Conservation (phyloP, 1,140 invertebrate species). For the Euborellia annulipes region DNA sequence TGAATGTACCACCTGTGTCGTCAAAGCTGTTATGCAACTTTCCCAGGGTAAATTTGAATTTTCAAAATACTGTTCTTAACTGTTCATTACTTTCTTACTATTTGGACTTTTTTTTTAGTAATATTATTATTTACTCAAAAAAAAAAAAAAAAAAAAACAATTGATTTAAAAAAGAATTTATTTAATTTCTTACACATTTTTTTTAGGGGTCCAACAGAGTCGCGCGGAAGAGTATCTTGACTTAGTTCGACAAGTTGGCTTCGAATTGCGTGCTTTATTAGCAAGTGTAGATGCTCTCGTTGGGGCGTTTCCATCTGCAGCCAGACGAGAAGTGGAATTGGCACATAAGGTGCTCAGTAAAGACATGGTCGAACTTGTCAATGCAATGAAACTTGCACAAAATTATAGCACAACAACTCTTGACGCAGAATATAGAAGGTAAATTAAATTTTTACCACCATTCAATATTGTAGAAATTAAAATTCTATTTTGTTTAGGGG, state of each 20-base stretch:
- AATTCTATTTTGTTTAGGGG: conserved; percentile 37
- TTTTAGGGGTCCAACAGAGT: conserved; percentile 49
- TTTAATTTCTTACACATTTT: too few species aligned
- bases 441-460: conserved; percentile 22
- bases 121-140: too few species aligned
- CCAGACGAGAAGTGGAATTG: conserved; percentile 75
- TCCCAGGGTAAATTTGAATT: conserved; percentile 41
- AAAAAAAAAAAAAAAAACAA: too few species aligned
- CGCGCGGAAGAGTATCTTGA: conserved; percentile 59
- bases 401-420: conserved; percentile 81
- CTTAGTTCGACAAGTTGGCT: conserved; percentile 65
- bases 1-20: conserved; percentile 75
- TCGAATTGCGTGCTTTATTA: conserved; percentile 60
- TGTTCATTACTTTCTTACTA: not conserved
- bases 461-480: conserved; percentile 2
- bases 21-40: conserved; percentile 74
- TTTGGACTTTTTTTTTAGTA: conserved; percentile 11
- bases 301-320: conserved; percentile 49
- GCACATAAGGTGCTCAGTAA: conserved; percentile 94
- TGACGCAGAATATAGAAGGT: conserved; percentile 86
- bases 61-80: not conserved
- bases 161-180: too few species aligned
- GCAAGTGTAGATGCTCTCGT: conserved; percentile 72
- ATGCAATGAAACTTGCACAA: conserved; percentile 85
- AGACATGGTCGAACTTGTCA: conserved; percentile 87